Evolutionary conservation across 2,797 vertebrate species (phyloP).

Genomic region (Megalops cyprinoides): DNA sequence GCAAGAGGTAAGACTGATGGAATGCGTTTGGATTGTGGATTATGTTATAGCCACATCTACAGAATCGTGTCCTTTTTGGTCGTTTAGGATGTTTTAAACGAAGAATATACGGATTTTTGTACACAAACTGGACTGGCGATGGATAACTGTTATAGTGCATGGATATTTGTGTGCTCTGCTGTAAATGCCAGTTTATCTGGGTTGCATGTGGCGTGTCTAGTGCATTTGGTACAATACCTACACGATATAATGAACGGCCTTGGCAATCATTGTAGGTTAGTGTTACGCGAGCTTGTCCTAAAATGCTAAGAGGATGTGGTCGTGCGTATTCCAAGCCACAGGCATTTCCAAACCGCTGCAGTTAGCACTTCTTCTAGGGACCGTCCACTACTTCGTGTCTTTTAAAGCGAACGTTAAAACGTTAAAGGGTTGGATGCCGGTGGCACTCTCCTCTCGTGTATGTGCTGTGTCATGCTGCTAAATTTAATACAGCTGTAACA

Average conservation of each 20-base stretch:
- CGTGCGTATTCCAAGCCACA: constrained; percentile 9
- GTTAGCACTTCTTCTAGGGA: constrained; percentile 21
- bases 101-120: constrained; percentile 18
- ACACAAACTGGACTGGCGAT: background rate
- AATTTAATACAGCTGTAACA: background rate
- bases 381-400: constrained; percentile 18
- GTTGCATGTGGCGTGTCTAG: background rate
- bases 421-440: background rate
- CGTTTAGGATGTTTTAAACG: background rate
- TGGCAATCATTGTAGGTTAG: constrained; percentile 23
- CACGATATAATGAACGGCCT: background rate
- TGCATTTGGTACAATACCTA: background rate
- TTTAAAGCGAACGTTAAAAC: background rate
- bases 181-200: background rate
- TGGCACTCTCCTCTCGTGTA: background rate
- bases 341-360: constrained; percentile 25
- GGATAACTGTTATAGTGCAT: background rate
- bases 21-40: background rate
- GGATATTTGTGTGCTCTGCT: background rate
- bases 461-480: background rate
- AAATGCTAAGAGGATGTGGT: constrained; percentile 27
- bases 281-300: constrained; percentile 27
- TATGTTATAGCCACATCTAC: background rate
- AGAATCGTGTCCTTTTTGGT: background rate
- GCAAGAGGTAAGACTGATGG: constrained; percentile 85